Evolutionary conservation across 2,113 vertebrate species (phyloP).

Genomic region (Laticauda laticaudata): DNA sequence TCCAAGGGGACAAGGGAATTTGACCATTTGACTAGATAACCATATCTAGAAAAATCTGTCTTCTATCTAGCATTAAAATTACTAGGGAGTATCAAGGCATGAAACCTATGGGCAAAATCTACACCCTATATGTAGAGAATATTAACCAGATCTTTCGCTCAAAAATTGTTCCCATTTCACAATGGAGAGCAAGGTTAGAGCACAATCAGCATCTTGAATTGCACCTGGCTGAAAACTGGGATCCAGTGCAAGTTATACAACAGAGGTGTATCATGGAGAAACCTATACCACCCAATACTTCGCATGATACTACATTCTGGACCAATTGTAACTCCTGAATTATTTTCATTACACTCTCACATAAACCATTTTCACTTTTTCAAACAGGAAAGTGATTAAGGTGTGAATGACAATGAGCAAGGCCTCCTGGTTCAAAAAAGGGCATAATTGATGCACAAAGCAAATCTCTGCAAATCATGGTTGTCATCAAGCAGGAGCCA

Average conservation of each 20-base stretch:
- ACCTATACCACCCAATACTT: neutral
- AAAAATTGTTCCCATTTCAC: too few relatives aligned
- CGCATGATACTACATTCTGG: neutral
- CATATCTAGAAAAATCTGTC: too few relatives aligned
- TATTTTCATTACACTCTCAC: neutral
- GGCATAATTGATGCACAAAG: too few relatives aligned
- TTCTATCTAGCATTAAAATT: too few relatives aligned
- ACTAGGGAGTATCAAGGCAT: too few relatives aligned
- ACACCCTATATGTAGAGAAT: too few relatives aligned
- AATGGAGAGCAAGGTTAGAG: too few relatives aligned
- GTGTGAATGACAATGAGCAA: neutral
- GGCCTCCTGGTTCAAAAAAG: neutral
- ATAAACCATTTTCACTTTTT: neutral
- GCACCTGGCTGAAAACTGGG: neutral
- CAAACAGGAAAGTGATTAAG: neutral
- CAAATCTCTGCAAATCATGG: neutral
- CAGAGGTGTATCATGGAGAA: neutral
- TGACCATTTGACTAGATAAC: too few relatives aligned
- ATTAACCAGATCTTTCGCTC: too few relatives aligned
- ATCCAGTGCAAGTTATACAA: neutral
- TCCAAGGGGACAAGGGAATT: too few relatives aligned
- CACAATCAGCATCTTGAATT: neutral
- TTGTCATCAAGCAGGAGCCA: neutral
- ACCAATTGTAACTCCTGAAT: neutral
- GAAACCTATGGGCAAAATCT: too few relatives aligned